A percentile compares a stretch with the other conserved stretches of the same genome.
These are phyloP conservation scores for Notolabrus celidotus DNA, from an alignment of 2,797 vertebrate species.

Conservation along the genomic window DNA sequence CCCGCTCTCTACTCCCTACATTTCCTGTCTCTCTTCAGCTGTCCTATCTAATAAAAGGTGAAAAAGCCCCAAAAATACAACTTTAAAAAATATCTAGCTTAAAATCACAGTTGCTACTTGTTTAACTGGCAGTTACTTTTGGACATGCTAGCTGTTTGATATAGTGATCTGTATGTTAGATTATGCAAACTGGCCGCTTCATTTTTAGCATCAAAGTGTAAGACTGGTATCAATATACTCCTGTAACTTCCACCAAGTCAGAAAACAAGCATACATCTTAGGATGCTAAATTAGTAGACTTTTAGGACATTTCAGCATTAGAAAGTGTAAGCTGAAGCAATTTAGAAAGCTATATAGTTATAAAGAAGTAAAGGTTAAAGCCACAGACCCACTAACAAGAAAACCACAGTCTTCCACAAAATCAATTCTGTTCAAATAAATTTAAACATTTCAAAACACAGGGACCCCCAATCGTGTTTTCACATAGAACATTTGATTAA, in stretches of 20 bases:
- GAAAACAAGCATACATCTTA: slow-evolving; percentile 6
- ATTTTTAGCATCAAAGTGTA: neutral
- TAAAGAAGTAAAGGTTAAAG: slow-evolving; percentile 45
- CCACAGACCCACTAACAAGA: slow-evolving; percentile 37
- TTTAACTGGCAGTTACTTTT: neutral
- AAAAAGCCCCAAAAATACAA: too few species aligned
- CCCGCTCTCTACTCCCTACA: too few species aligned
- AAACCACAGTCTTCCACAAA: slow-evolving; percentile 32
- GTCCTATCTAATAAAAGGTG: too few species aligned
- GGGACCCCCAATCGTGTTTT: neutral
- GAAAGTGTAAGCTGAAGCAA: slow-evolving; percentile 6
- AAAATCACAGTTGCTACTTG: too few species aligned
- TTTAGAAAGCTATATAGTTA: slow-evolving; percentile 17
- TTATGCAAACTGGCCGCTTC: neutral
- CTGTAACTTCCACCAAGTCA: neutral
- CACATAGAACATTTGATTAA: neutral
- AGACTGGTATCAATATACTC: neutral
- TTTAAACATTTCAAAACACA: neutral
- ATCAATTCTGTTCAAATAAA: neutral
- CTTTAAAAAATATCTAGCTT: too few species aligned
- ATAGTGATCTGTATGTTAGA: neutral
- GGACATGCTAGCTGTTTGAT: neutral
- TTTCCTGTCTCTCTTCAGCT: too few species aligned
- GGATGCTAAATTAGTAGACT: slow-evolving; percentile 12
- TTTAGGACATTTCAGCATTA: neutral